Evolutionary conservation across 2,888 invertebrate species (phyloP), one percentile per base, ranked within the genome.

Genomic region (Ametastegia equiseti): DNA sequence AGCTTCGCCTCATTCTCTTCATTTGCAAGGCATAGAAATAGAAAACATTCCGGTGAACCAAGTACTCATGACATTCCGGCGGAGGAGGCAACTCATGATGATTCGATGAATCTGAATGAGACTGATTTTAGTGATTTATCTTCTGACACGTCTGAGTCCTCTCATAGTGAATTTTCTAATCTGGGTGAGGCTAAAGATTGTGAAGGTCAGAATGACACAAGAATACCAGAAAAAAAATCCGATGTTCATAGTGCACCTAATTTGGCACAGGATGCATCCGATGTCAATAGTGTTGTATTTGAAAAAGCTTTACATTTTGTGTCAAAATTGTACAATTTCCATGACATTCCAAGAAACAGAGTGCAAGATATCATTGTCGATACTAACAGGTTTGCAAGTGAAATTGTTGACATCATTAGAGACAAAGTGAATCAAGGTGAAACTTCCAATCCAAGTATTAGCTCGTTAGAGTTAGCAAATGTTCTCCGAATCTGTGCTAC

Each of bases 291-390:
- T 39, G 2, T 69, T 33, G 30, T 27, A 69, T 19, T 50, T 6
- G 42, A 69, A 36, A 39, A 36, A 39, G 69, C 69, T 23, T 30
- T 69, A 69, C 11, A 36, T 4, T 69, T 69, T 11, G 69, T 69
- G 2, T 69, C 69, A 13, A 69, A 69, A 39, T 69, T 69, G 69
- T 69, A 69, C 30, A 39, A 45, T 30, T 69, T 69, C 7, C 69
- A 19, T 7, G 69, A 69, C 15, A 45, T 69, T 36, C 69, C 69
- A 2, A 30, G 69, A 45, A 45, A 45, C 39, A 19, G 69, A 69
- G 30, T 69, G 36, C 69, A 45, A 45, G 69, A 30, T 69, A 69
- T 69, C 19, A 11, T 69, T 9, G 39, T 13, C 7, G 36, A 69
- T 4, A 69, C 69, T 11, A 27, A 19, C 19, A 39, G 19, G 30